These are phyloP conservation scores for Pollenia amentaria DNA, from an alignment of 2,888 invertebrate genomes.

Conservation along the genomic window DNA sequence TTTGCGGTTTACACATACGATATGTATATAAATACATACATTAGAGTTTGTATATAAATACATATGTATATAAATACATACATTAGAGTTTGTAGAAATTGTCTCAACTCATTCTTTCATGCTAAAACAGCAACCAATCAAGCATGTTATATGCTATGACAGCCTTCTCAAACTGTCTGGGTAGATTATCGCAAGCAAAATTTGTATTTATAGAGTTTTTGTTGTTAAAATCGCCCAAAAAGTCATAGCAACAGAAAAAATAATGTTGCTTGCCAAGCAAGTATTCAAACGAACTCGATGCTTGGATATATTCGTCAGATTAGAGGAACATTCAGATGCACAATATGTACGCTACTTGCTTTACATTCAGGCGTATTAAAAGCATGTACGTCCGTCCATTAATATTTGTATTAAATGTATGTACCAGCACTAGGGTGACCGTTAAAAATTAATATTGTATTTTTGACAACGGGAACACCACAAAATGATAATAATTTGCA, in stretches of 20 bases:
- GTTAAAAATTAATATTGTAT: too few relatives aligned
- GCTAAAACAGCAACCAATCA: conserved; percentile 65
- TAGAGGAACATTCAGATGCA: background rate
- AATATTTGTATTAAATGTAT: too few relatives aligned
- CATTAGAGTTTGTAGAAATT: conserved; percentile 13
- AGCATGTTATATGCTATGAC: conserved; percentile 65
- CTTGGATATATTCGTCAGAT: background rate
- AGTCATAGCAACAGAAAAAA: conserved; percentile 43
- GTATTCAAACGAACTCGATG: background rate
- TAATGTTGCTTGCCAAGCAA: conserved; percentile 30
- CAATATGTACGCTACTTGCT: too few relatives aligned
- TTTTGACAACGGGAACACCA: too few relatives aligned
- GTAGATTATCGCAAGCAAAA: conserved; percentile 61
- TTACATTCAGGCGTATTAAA: too few relatives aligned
- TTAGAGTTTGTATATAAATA: too few relatives aligned
- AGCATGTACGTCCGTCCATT: background rate
- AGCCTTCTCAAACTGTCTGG: conserved; percentile 66
- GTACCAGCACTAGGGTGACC: too few relatives aligned
- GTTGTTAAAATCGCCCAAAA: conserved; percentile 37
- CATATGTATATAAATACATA: background rate
- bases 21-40: background rate
- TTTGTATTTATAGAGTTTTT: conserved; percentile 59
- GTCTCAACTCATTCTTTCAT: conserved; percentile 59
- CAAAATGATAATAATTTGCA: too few relatives aligned
- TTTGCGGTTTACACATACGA: background rate